Evolutionary conservation across 2,113 vertebrate genomes (phyloP), one percentile per base, ranked within the genome.

Genomic region (Prunella fulvescens): DNA sequence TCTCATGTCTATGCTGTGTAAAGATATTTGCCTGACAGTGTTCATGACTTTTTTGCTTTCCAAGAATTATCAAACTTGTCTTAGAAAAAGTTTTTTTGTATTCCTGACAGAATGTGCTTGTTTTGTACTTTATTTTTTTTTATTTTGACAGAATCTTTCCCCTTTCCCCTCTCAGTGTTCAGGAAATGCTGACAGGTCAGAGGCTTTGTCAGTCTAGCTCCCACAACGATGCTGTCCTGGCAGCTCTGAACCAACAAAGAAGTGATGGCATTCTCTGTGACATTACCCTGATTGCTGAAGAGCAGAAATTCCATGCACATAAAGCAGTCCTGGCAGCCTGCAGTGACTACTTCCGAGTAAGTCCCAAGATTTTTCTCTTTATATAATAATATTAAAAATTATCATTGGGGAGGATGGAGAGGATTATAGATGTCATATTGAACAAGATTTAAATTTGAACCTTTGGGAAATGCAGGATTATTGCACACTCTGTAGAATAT

Each of bases 281-380:
- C 50, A 98, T 99, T 96, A 99, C 99, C 35, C 98, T 99, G 82
- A 98, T 99, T 79, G 99, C 99, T 1, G 99, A 99, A 80, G 99
- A 99, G 57, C 98, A 99, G 97, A 99, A 99, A 97, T 99, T 99
- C 95, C 99, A 99, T 0, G 99, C 99, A 48, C 99, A 99, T 96
- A 99, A 99, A 97, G 99, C 99, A 5, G 99, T 99, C 53, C 97
- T 99, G 61, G 99, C 99, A 44, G 99, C 99, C 2, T 99, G 99
- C 98, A 99, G 99, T 28, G 99, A 99, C 97, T 99, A 99, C 92
- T 99, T 99, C 96, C 97, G 99, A 98, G 99, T 99, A 96, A 99
- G 99, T 98, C 17, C 23, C 44, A 26, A 88, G 50, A 44, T 62
- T 39, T 71, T 83, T 92, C 35, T 94, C 62, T 44, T 83, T 10